These are phyloP conservation scores for Pogonocichla stellata DNA, from an alignment of 2,113 vertebrate species.

Conservation along the genomic window DNA sequence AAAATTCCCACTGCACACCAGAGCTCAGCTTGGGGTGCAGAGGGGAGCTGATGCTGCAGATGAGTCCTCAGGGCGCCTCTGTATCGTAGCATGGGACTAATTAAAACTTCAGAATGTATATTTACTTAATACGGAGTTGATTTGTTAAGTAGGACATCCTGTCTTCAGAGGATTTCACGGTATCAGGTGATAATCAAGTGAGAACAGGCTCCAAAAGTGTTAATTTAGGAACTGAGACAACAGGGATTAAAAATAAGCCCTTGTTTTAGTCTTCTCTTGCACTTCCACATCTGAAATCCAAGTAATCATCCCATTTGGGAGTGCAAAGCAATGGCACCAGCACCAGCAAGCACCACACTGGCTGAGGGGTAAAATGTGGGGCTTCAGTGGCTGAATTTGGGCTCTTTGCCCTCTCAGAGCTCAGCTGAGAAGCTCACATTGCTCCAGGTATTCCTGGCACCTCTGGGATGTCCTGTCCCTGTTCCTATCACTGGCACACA, in stretches of 20 bases:
- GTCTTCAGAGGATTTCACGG: constrained; percentile 32
- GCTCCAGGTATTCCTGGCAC: neutral
- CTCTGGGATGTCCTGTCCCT: neutral
- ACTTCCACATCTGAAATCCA: neutral
- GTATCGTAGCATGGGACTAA: neutral
- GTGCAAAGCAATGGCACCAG: neutral
- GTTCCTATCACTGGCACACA: neutral
- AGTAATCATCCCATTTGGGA: neutral
- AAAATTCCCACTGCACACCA: rapidly evolving
- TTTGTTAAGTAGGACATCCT: constrained; percentile 58
- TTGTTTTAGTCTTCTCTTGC: neutral
- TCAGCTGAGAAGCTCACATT: neutral
- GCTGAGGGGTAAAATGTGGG: neutral
- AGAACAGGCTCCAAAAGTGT: constrained; percentile 32
- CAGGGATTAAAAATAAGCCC: neutral
- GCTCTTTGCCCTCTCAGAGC: neutral
- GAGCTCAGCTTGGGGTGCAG: rapidly evolving
- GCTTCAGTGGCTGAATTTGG: rapidly evolving
- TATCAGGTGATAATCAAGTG: constrained; percentile 20
- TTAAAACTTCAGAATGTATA: constrained; percentile 50
- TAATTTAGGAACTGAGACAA: constrained; percentile 17
- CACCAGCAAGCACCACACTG: rapidly evolving
- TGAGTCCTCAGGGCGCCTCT: neutral
- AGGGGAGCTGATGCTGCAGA: neutral
- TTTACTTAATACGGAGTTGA: constrained; percentile 29